A percentile compares a stretch with the other conserved stretches of the same genome.
Evolutionary conservation across 2,113 vertebrate species (phyloP).

Genomic region (Notechis scutatus): DNA sequence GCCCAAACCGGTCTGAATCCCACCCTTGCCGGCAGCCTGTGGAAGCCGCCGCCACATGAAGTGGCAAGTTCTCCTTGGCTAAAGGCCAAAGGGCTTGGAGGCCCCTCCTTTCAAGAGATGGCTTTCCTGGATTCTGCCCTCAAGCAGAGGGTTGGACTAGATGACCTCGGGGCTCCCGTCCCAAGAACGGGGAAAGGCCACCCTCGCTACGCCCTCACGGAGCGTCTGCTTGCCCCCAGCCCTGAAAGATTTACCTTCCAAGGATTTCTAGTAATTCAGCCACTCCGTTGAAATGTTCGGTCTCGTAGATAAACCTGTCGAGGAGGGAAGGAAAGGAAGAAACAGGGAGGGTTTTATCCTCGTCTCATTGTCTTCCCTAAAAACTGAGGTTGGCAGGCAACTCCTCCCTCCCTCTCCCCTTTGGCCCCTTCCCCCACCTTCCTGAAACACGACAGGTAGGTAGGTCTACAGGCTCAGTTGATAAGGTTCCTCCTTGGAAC

Average conservation of each 20-base stretch:
- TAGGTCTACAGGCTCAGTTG: neutral
- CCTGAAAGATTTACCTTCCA: slow-evolving; percentile 66
- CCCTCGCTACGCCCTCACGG: neutral
- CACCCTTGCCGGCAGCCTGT: neutral
- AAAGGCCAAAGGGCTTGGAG: neutral
- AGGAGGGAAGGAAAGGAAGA: neutral
- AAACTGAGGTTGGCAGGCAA: neutral
- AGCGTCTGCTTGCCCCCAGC: no score
- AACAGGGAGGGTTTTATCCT: neutral
- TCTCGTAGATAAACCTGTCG: slow-evolving; percentile 78
- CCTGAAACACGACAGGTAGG: neutral
- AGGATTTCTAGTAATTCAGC: slow-evolving; percentile 78
- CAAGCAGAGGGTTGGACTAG: neutral
- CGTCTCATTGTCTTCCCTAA: neutral
- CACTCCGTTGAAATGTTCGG: slow-evolving; percentile 78
- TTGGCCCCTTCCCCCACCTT: neutral
- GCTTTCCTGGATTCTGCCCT: neutral
- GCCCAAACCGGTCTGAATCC: no score
- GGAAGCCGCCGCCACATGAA: neutral
- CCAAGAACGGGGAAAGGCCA: neutral
- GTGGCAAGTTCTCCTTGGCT: neutral
- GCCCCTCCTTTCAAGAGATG: neutral
- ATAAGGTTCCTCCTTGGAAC: neutral
- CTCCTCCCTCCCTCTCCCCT: neutral
- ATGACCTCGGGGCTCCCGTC: neutral